Evolutionary conservation across 2,797 vertebrate species (phyloP), one percentile per base, ranked within the genome.

Genomic region (Mormyrus proboscirostris): DNA sequence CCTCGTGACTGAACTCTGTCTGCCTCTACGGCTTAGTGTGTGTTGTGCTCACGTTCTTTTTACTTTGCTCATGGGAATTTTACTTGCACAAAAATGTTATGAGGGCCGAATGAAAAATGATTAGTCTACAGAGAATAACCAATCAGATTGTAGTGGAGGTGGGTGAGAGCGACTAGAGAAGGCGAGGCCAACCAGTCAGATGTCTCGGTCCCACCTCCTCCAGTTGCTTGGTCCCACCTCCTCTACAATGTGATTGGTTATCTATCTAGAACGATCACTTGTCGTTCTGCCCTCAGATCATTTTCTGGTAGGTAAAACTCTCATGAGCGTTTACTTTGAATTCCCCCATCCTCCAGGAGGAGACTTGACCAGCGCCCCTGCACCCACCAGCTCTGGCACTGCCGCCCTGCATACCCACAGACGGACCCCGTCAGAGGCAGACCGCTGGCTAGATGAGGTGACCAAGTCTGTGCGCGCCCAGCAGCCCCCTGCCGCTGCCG

Each of bases 381-480:
- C 91, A 47, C 95, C 95, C 7, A 93, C 33, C 85, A 86, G 12
- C 25, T 19, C 95, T 5, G 93, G 92, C 59, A 10, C 57, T 2
- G 12, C 57, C 8, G 22, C 44, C 55, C 94, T 94, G 88, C 93
- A 95, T n/a, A 96, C 96, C 62, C 98, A 99, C 94, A 96, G 94
- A 91, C 97, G 98, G 69, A 99, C 98, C 0, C 97, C 98, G 0
- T 99, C 98, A 0, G 98, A 99, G 92, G 98, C 98, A 1, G 98
- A 99, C 94, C 97, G 97, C 88, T 99, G 98, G 98, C 94, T 99
- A 90, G 98, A 99, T 87, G 98, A 99, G 93, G 98, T 99, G 55
- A 94, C 98, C 89, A 99, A 99, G 93, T 98, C 96, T 2, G 96
- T 99, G 86, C 95, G 97, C 90, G 96, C 93, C 3, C 97, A 96